phyloP scores from a whole-genome alignment of 2,888 invertebrate genomes.

The Sarcophaga caerulescens region DNA sequence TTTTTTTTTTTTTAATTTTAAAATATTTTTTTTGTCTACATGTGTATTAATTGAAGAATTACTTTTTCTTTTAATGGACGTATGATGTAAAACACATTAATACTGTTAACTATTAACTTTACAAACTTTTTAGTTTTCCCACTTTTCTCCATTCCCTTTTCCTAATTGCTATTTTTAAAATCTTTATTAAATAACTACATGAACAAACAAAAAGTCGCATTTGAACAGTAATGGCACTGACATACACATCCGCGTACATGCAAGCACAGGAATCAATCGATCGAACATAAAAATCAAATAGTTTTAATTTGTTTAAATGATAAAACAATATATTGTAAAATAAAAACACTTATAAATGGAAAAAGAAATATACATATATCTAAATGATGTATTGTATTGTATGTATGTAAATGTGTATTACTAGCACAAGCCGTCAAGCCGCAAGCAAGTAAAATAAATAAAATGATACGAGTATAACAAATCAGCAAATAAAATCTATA shows the following conservation, averaged over 20 bases:
- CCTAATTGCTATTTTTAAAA: constrained; percentile 31
- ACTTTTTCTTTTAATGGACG: constrained; percentile 13
- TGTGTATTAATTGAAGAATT: constrained; percentile 16
- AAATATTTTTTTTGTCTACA: constrained; percentile 7
- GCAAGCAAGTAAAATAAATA: constrained; percentile 54
- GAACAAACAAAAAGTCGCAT: constrained; percentile 55
- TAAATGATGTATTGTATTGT: constrained; percentile 19
- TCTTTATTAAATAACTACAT: constrained; percentile 51
- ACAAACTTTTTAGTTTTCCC: constrained; percentile 37
- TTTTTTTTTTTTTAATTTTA: constrained; percentile 7
- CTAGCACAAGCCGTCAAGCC: constrained; percentile 57
- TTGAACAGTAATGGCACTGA: constrained; percentile 54
- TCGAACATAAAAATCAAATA: not conserved
- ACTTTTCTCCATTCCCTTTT: not conserved
- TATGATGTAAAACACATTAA: constrained; percentile 5
- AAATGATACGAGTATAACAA: constrained; percentile 44
- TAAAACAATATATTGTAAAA: too few relatives aligned
- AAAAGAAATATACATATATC: not conserved
- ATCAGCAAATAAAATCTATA: constrained; percentile 63
- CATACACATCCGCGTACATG: constrained; percentile 15
- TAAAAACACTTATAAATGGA: too few relatives aligned
- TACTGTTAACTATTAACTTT: constrained; percentile 50
- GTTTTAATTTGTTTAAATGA: too few relatives aligned
- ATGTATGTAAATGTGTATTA: constrained; percentile 57
- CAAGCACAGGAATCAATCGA: not conserved